phyloP scores from a whole-genome alignment of 2,113 vertebrate species.

The Dermatemys mawii region DNA sequence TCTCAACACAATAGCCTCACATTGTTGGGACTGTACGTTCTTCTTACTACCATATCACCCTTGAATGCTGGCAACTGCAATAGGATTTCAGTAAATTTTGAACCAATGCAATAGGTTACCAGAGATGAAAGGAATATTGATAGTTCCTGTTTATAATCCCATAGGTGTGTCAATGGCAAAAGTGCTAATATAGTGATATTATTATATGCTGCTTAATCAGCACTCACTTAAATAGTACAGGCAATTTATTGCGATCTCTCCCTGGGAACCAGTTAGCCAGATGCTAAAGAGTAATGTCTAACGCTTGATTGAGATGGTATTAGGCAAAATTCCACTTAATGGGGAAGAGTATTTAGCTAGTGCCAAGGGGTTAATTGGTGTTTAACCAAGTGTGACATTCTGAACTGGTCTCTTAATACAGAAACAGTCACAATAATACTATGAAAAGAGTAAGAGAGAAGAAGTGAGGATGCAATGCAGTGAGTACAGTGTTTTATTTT shows the following conservation, averaged over 20 bases:
- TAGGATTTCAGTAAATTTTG: not conserved
- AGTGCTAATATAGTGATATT: not conserved
- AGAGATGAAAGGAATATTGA: not conserved
- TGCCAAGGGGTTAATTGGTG: not conserved
- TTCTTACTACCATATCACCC: not conserved
- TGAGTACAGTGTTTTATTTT: not conserved
- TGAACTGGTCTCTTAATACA: not conserved
- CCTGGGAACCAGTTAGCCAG: not conserved
- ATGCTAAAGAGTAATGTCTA: not conserved
- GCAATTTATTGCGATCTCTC: not conserved
- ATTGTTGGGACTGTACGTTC: not conserved
- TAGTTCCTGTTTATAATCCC: not conserved
- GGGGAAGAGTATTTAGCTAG: not conserved
- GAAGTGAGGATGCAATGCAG: not conserved
- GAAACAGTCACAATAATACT: not conserved
- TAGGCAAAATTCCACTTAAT: not conserved
- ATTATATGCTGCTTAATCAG: not conserved
- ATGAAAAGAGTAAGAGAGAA: not conserved
- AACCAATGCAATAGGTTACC: not conserved
- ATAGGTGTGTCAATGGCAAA: not conserved
- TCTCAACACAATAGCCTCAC: fast-evolving
- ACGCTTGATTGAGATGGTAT: not conserved
- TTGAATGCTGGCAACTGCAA: not conserved
- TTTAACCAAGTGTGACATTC: not conserved
- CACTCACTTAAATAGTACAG: not conserved